Percentiles rank a stretch among this genome's conserved stretches.
Evolutionary conservation across 2,888 invertebrate species (phyloP).

Genomic region (Dorcus hopei): DNA sequence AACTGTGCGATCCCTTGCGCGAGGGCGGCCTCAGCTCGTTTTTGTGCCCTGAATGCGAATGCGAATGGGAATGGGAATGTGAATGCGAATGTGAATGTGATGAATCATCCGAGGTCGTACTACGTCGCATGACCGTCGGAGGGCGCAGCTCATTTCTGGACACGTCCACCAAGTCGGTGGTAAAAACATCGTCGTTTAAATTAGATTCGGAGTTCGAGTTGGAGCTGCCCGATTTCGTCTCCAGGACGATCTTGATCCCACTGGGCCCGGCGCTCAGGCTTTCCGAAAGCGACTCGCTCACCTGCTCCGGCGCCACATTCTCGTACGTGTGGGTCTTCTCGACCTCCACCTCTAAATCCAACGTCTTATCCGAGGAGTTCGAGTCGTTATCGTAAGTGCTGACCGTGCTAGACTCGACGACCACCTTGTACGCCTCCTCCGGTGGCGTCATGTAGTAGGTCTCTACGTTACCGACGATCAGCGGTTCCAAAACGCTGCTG

Average conservation of each 20-base stretch:
- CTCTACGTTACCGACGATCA: constrained; percentile 73
- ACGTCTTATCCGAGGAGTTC: constrained; percentile 67
- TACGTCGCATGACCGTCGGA: constrained; percentile 44
- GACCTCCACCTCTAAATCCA: constrained; percentile 59
- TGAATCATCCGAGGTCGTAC: constrained; percentile 47
- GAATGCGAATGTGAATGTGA: constrained; percentile 28
- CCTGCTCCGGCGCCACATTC: constrained; percentile 42
- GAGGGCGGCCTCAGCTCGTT: constrained; percentile 37
- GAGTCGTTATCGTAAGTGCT: constrained; percentile 58
- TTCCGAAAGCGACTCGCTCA: constrained; percentile 45
- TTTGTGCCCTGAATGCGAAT: constrained; percentile 35
- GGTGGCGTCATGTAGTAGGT: constrained; percentile 77
- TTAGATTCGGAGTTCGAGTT: constrained; percentile 50
- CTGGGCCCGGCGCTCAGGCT: constrained; percentile 46
- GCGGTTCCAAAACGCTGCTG: constrained; percentile 66
- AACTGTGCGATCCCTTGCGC: constrained; percentile 57
- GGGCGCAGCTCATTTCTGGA: constrained; percentile 44
- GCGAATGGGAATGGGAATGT: too few species aligned
- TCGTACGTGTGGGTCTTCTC: constrained; percentile 49
- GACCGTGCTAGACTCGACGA: constrained; percentile 65
- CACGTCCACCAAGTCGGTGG: constrained; percentile 36
- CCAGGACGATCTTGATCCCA: constrained; percentile 46
- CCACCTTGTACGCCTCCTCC: constrained; percentile 75
- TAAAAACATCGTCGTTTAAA: constrained; percentile 50
- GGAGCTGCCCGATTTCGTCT: constrained; percentile 38